Conservation (phyloP, 2,113 vertebrate genomes). For the Syrmaticus mikado region DNA sequence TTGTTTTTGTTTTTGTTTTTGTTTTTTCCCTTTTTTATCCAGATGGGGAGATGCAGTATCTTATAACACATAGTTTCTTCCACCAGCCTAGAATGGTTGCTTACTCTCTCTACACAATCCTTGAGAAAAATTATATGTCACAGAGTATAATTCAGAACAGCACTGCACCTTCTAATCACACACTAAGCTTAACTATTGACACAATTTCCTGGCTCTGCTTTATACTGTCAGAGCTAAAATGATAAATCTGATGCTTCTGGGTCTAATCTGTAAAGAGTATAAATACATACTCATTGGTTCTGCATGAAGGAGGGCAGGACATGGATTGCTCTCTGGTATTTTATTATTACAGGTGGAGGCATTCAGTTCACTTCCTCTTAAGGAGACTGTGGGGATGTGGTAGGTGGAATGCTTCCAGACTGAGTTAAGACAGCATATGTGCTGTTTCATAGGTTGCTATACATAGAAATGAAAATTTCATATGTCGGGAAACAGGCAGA, state of each 20-base stretch:
- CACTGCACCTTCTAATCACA: rapidly evolving
- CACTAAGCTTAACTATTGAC: not conserved
- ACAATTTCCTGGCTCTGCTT: not conserved
- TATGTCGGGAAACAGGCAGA: not conserved
- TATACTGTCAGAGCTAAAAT: not conserved
- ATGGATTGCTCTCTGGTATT: not conserved
- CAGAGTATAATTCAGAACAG: not conserved
- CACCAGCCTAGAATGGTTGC: not conserved
- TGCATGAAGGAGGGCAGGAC: not conserved
- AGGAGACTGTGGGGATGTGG: not conserved
- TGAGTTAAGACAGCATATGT: not conserved
- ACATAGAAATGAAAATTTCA: not conserved
- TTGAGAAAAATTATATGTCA: not conserved
- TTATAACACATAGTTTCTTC: not conserved
- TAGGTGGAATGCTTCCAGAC: not conserved
- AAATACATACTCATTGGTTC: not conserved
- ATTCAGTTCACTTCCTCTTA: not conserved
- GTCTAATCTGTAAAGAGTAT: not conserved
- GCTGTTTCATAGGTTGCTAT: not conserved
- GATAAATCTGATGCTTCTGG: not conserved
- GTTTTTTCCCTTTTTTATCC: not conserved
- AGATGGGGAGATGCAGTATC: not conserved
- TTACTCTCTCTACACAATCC: not conserved
- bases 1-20: no score
- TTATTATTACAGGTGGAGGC: not conserved